Conservation (phyloP, 2,888 invertebrate genomes). For the Caenorhabditis imperialis region DNA sequence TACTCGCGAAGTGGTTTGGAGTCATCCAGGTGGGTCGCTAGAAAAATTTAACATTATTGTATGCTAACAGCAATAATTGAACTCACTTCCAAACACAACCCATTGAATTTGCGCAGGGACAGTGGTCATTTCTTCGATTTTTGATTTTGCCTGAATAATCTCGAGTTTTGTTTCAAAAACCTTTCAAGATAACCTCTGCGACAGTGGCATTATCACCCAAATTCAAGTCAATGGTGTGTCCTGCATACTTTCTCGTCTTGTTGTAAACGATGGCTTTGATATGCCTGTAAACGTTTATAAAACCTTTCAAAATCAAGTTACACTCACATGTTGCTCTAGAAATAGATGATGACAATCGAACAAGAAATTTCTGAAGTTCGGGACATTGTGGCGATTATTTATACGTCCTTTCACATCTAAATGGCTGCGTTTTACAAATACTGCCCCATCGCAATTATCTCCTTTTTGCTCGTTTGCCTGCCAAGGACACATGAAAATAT, state of each 20-base stretch:
- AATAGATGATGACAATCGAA: neutral
- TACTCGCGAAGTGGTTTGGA: slow-evolving; percentile 48
- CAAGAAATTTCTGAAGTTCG: no score
- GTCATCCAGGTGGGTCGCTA: slow-evolving; percentile 60
- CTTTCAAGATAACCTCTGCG: slow-evolving; percentile 34
- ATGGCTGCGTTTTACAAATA: slow-evolving; percentile 39
- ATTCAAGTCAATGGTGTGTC: slow-evolving; percentile 61
- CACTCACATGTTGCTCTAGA: slow-evolving; percentile 40
- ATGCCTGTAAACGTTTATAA: slow-evolving; percentile 48
- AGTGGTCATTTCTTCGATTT: slow-evolving; percentile 57
- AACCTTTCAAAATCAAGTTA: neutral
- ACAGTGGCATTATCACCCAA: slow-evolving; percentile 57
- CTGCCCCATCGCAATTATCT: no score
- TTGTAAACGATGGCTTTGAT: slow-evolving; percentile 67
- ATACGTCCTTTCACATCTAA: slow-evolving; percentile 10
- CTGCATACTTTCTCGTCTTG: slow-evolving; percentile 66
- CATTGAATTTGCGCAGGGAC: slow-evolving; percentile 62
- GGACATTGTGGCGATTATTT: no score
- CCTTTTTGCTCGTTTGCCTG: no score
- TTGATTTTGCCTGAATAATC: slow-evolving; percentile 54
- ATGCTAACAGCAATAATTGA: no score
- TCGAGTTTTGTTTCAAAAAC: neutral
- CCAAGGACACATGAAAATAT: no score
- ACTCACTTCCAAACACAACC: slow-evolving; percentile 64
- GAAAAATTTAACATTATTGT: neutral